Conservation (phyloP, 2,797 vertebrate genomes). For the Macropus fuliginosus region DNA sequence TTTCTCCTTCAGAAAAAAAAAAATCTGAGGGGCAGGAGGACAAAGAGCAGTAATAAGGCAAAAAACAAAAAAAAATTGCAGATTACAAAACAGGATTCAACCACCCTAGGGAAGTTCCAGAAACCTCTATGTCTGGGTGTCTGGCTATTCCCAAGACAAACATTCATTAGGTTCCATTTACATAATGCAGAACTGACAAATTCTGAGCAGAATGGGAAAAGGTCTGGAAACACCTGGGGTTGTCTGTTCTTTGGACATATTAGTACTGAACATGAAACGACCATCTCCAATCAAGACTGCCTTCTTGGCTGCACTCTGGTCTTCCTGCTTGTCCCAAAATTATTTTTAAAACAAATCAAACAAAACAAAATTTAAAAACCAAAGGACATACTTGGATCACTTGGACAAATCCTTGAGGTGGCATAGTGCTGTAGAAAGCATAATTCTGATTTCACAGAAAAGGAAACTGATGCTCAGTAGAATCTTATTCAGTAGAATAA, state of each 20-base stretch:
- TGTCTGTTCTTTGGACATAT: not conserved
- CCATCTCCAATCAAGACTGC: not conserved
- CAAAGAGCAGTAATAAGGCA: not conserved
- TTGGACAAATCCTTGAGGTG: not conserved
- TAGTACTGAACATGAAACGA: not conserved
- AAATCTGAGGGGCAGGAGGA: not conserved
- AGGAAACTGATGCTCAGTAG: not conserved
- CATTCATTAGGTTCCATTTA: constrained; percentile 76
- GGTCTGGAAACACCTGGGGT: not conserved
- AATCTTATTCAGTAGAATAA: not conserved
- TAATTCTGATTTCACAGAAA: not conserved
- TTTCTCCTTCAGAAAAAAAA: constrained; percentile 40
- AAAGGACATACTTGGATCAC: not conserved
- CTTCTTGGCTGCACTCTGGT: not conserved
- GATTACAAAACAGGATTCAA: constrained; percentile 34
- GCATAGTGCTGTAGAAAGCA: not conserved
- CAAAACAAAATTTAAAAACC: too few species aligned
- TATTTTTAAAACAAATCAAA: not conserved
- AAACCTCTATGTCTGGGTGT: constrained; percentile 47
- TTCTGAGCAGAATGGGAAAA: constrained; percentile 15
- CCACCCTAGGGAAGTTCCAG: constrained; percentile 62
- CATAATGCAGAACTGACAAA: constrained; percentile 55
- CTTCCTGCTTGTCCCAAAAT: not conserved
- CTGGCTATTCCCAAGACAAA: constrained; percentile 65
- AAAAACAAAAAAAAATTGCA: not conserved